These are phyloP conservation scores for Cyprinodon diabolis DNA, from an alignment of 2,797 vertebrate species.

Conservation along the genomic window DNA sequence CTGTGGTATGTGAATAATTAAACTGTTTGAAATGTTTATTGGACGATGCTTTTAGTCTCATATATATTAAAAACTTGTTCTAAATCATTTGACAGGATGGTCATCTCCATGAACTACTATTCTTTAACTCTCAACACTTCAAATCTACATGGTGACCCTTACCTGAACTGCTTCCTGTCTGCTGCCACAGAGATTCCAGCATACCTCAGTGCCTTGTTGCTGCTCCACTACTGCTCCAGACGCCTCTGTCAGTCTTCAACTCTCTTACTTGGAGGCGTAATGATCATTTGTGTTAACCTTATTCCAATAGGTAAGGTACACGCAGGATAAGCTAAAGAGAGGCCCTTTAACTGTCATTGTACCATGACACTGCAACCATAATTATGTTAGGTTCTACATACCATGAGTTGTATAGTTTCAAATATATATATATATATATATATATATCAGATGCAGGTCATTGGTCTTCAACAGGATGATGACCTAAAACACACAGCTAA, in stretches of 20 bases:
- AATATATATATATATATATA: no score
- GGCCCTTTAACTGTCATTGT: neutral
- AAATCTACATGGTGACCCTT: constrained; percentile 86
- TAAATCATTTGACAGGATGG: constrained; percentile 78
- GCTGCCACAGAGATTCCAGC: constrained; percentile 86
- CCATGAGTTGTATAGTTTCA: neutral
- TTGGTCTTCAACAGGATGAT: no score
- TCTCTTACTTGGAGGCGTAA: constrained; percentile 84
- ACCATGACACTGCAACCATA: neutral
- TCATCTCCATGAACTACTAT: constrained; percentile 86
- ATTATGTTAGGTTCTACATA: neutral
- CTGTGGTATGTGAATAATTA: constrained; percentile 81
- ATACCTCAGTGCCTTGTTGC: constrained; percentile 81
- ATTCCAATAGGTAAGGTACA: constrained; percentile 82
- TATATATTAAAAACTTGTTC: neutral
- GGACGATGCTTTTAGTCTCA: neutral
- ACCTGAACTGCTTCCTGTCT: constrained; percentile 87
- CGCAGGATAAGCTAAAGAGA: no score
- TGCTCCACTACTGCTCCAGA: constrained; percentile 80
- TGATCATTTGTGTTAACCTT: constrained; percentile 87
- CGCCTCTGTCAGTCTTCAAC: constrained; percentile 85
- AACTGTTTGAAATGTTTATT: neutral
- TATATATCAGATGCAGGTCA: no score
- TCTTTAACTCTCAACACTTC: constrained; percentile 88
- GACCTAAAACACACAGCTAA: no score